phyloP scores from a whole-genome alignment of 2,888 invertebrate species.

The Microchrysa polita region DNA sequence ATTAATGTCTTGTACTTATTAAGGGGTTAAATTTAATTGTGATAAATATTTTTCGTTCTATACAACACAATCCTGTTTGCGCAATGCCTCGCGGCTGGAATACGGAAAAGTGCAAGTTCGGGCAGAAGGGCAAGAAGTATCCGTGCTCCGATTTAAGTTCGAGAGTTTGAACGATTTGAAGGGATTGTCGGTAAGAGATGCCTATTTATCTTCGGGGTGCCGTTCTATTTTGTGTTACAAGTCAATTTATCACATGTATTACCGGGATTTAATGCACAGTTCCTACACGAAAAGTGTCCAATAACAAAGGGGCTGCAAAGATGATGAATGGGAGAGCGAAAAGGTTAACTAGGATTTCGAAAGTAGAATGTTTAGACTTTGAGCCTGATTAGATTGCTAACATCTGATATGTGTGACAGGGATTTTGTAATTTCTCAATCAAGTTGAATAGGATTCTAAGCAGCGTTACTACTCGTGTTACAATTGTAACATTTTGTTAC shows the following conservation, averaged over 20 bases:
- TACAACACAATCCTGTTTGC: too few species aligned
- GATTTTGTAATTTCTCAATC: too few species aligned
- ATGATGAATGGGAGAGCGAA: too few species aligned
- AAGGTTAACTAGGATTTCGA: too few species aligned
- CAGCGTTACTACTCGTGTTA: too few species aligned
- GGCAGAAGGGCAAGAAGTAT: neutral
- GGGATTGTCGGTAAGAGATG: slow-evolving; percentile 48
- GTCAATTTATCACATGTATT: slow-evolving; percentile 36
- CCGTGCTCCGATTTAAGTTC: slow-evolving; percentile 32
- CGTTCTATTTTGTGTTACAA: slow-evolving; percentile 39
- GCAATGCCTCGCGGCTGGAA: neutral
- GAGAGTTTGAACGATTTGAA: slow-evolving; percentile 33
- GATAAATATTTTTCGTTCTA: slow-evolving; percentile 46
- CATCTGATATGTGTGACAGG: too few species aligned
- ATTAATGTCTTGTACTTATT: slow-evolving; percentile 49
- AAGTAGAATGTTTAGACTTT: too few species aligned
- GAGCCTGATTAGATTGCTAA: too few species aligned
- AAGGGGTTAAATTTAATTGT: slow-evolving; percentile 51
- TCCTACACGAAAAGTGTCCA: neutral
- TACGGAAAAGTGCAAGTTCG: neutral
- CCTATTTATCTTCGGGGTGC: slow-evolving; percentile 46
- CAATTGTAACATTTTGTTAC: too few species aligned
- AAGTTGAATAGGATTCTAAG: too few species aligned
- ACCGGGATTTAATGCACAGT: neutral
- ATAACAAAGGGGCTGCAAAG: neutral